Percentiles rank a stretch among this genome's conserved stretches.
phyloP scores from a whole-genome alignment of 2,113 vertebrate genomes.

The Notarius quadriscutis region DNA sequence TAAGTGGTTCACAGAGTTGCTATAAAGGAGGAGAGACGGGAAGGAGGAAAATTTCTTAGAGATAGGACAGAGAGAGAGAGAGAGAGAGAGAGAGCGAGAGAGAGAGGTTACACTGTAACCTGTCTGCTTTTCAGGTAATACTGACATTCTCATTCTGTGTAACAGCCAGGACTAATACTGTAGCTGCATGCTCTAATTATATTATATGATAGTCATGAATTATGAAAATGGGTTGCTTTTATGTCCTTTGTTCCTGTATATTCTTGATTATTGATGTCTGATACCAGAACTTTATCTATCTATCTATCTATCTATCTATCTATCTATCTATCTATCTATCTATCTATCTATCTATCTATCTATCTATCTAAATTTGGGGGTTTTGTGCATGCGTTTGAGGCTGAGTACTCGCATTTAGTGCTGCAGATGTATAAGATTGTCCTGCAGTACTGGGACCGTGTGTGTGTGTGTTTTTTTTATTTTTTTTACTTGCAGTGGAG shows the following conservation, averaged over 20 bases:
- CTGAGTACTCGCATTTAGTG: background rate
- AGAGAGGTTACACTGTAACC: background rate
- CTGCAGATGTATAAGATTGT: background rate
- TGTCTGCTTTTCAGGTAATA: conserved; percentile 26
- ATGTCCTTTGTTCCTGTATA: background rate
- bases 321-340: no score
- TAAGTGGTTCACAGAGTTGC: background rate
- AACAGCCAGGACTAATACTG: background rate
- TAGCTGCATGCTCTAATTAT: background rate
- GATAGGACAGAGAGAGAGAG: background rate
- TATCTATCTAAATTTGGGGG: background rate
- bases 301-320: no score
- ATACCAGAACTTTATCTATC: background rate
- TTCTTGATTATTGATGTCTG: background rate
- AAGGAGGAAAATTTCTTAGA: conserved; percentile 46
- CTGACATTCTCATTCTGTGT: background rate
- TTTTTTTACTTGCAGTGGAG: background rate
- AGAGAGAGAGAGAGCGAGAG: background rate
- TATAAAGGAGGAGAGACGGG: conserved; percentile 4
- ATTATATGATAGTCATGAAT: background rate
- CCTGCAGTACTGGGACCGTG: background rate
- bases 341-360: no score
- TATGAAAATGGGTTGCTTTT: background rate
- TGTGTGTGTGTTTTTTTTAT: background rate
- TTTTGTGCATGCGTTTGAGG: background rate